A percentile compares a stretch with the other conserved stretches of the same genome.
Conservation (phyloP, 2,888 invertebrate genomes). For the Trisateles emortualis region DNA sequence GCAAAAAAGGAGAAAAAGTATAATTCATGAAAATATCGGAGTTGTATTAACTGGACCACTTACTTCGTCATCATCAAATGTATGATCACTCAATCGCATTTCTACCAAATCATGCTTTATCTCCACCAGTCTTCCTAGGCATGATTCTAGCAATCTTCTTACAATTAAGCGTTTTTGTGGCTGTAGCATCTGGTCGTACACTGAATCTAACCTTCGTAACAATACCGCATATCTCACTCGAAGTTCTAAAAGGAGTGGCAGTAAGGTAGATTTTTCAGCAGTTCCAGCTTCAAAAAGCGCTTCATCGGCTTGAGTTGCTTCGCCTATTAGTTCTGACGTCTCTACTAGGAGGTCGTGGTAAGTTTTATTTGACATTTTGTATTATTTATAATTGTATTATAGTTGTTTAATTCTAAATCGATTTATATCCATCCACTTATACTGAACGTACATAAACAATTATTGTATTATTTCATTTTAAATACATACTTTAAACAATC, state of each 20-base stretch:
- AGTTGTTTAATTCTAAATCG: no score
- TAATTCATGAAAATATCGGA: no score
- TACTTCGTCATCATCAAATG: constrained; percentile 92
- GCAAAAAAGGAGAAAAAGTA: no score
- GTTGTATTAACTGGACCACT: no score
- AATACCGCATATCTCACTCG: constrained; percentile 94
- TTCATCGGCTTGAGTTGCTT: constrained; percentile 88
- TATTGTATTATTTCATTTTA: no score
- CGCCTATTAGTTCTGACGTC: constrained; percentile 82
- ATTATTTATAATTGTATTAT: no score
- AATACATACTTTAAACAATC: no score
- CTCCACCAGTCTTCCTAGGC: constrained; percentile 94
- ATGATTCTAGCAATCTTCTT: constrained; percentile 90
- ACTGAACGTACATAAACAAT: no score
- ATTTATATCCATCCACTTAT: no score
- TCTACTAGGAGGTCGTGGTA: constrained; percentile 90
- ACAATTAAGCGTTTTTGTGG: constrained; percentile 96
- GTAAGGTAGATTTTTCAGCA: constrained; percentile 87
- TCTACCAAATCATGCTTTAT: constrained; percentile 95
- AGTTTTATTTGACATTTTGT: constrained; percentile 90
- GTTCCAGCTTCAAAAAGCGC: constrained; percentile 88
- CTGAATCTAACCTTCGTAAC: constrained; percentile 91
- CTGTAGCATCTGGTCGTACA: constrained; percentile 96
- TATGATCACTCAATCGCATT: constrained; percentile 94
- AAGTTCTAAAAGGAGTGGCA: constrained; percentile 89